Percentiles rank a stretch among this genome's conserved stretches.
Conservation (phyloP, 2,113 vertebrate genomes). For the Oryzias woworae region DNA sequence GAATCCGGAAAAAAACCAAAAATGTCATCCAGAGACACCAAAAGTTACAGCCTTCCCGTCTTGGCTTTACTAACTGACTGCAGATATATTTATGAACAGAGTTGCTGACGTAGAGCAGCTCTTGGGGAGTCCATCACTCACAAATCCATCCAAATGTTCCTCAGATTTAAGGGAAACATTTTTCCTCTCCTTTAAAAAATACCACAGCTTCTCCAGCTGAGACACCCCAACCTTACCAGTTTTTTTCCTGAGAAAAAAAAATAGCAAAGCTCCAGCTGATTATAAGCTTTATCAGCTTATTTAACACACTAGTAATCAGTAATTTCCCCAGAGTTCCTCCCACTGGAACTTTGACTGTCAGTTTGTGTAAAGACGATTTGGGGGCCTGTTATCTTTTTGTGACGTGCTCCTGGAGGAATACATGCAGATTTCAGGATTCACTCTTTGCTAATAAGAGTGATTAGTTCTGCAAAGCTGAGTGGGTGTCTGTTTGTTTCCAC, state of each 20-base stretch:
- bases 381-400: slow-evolving; percentile 38
- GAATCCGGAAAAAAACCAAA: too few species aligned
- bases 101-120: neutral
- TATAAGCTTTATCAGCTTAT: slow-evolving; percentile 32
- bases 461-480: slow-evolving; percentile 46
- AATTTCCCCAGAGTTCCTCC: slow-evolving; percentile 39
- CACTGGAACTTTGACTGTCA: slow-evolving; percentile 24
- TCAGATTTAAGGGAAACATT: neutral
- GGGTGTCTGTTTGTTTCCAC: slow-evolving; percentile 45
- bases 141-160: neutral
- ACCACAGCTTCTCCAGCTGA: neutral
- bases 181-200: slow-evolving; percentile 7
- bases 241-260: slow-evolving; percentile 7
- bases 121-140: slow-evolving; percentile 2
- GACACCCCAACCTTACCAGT: neutral
- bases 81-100: neutral
- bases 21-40: too few species aligned
- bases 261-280: slow-evolving; percentile 24
- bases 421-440: slow-evolving; percentile 47
- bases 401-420: slow-evolving; percentile 27
- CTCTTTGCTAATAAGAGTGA: slow-evolving; percentile 55
- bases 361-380: slow-evolving; percentile 31
- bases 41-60: too few species aligned
- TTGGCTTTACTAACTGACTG: neutral
- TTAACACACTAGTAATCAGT: slow-evolving; percentile 40